A percentile compares a stretch with the other conserved stretches of the same genome.
Evolutionary conservation across 2,113 vertebrate genomes (phyloP).

Genomic region (Passer domesticus): DNA sequence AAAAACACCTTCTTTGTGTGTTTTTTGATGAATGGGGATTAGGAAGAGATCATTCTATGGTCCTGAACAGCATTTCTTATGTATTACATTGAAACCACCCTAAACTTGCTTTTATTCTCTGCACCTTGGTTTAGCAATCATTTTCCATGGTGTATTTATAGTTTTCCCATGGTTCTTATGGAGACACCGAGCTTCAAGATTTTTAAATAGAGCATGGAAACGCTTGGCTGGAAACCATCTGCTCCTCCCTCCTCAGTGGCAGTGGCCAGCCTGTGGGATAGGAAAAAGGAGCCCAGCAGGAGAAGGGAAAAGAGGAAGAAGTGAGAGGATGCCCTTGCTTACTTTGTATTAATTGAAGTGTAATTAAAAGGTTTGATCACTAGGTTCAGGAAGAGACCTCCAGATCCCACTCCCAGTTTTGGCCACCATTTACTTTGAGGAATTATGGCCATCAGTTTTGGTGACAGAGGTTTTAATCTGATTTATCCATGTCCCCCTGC

Average conservation of each 20-base stretch:
- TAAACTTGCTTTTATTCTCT: not conserved
- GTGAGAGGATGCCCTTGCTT: not conserved
- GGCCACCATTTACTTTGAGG: not conserved
- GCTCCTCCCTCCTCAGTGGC: not conserved
- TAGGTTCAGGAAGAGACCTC: not conserved
- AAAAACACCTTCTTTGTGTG: not conserved
- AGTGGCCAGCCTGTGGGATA: not conserved
- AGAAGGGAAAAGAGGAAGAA: not conserved
- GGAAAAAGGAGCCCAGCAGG: not conserved
- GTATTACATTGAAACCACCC: not conserved
- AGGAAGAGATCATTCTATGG: not conserved
- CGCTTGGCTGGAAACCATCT: not conserved
- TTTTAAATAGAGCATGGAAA: conserved; percentile 30
- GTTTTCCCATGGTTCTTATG: not conserved
- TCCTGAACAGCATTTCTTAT: not conserved
- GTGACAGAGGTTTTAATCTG: not conserved
- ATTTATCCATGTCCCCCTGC: accelerated
- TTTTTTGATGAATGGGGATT: not conserved
- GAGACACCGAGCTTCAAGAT: not conserved
- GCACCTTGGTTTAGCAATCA: not conserved
- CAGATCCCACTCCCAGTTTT: not conserved
- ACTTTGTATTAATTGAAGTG: not conserved
- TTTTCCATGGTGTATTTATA: not conserved
- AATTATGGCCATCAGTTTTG: not conserved
- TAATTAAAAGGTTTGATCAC: not conserved